These are phyloP conservation scores for Actinostola sp. DNA, from an alignment of 92 coral and sea anemone species.

Conservation along the genomic window DNA sequence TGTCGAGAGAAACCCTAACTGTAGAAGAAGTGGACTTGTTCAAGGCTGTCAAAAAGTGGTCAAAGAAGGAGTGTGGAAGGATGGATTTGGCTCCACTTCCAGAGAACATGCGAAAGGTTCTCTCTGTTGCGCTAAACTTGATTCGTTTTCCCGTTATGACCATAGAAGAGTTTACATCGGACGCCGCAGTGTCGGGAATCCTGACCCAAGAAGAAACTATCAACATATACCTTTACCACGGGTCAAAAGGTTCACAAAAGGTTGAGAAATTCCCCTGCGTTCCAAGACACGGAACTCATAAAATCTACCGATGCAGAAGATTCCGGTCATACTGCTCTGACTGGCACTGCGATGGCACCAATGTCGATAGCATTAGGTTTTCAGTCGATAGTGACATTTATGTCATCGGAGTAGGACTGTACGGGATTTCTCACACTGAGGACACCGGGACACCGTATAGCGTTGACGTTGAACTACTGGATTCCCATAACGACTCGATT, in stretches of 20 bases:
- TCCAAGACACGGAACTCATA: slow-evolving; percentile 77
- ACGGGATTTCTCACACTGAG: slow-evolving; percentile 65
- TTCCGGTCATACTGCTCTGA: slow-evolving; percentile 65
- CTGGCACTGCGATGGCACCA: slow-evolving; percentile 83
- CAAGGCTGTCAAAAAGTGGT: slow-evolving; percentile 79
- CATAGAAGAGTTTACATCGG: slow-evolving; percentile 76
- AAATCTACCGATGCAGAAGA: slow-evolving; percentile 68
- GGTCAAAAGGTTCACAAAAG: slow-evolving; percentile 77
- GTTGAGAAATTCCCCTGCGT: slow-evolving; percentile 62
- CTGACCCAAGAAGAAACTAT: slow-evolving; percentile 81
- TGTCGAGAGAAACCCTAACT: slow-evolving; percentile 76
- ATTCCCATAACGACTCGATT: slow-evolving; percentile 86
- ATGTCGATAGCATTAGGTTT: slow-evolving; percentile 80
- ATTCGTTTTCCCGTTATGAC: slow-evolving; percentile 89
- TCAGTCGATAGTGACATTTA: slow-evolving; percentile 71
- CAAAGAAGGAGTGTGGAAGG: slow-evolving; percentile 74
- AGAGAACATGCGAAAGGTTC: slow-evolving; percentile 73
- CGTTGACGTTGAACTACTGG: slow-evolving; percentile 79
- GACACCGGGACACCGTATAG: slow-evolving; percentile 53
- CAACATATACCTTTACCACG: slow-evolving; percentile 69
- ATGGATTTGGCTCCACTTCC: slow-evolving; percentile 59
- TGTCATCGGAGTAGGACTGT: slow-evolving; percentile 77
- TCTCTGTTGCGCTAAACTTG: slow-evolving; percentile 68
- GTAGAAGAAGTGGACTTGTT: slow-evolving; percentile 76
- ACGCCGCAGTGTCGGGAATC: slow-evolving; percentile 84